Evolutionary conservation across 2,797 vertebrate genomes (phyloP).

Genomic region (Ctenosaura bakeri): DNA sequence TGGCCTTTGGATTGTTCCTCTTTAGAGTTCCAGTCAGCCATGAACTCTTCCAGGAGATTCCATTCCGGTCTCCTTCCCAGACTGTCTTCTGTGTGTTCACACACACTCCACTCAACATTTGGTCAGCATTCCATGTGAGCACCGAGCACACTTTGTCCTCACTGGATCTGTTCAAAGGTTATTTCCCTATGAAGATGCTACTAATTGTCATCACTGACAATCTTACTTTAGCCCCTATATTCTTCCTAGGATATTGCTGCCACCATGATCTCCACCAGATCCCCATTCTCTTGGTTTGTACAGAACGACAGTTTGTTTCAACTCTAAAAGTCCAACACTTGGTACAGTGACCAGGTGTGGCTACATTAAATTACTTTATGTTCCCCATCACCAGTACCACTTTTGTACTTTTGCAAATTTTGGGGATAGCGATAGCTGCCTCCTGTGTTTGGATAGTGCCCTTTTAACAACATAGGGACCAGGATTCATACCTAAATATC

Average conservation of each 20-base stretch:
- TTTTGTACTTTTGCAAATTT: neutral
- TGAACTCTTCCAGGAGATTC: neutral
- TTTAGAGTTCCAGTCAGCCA: neutral
- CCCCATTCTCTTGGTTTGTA: too few relatives aligned
- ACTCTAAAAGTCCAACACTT: too few relatives aligned
- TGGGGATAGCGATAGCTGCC: neutral
- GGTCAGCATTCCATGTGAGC: neutral
- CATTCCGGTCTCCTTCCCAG: neutral
- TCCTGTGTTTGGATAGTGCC: neutral
- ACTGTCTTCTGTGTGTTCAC: neutral
- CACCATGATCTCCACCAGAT: too few relatives aligned
- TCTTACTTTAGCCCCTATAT: too few relatives aligned
- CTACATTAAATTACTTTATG: too few relatives aligned
- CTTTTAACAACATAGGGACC: neutral
- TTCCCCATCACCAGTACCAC: too few relatives aligned
- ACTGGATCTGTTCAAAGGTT: neutral
- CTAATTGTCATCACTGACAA: neutral
- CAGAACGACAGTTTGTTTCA: too few relatives aligned
- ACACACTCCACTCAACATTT: neutral
- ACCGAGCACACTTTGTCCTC: neutral
- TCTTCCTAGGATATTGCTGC: too few relatives aligned
- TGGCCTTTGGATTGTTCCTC: neutral
- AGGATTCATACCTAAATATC: neutral
- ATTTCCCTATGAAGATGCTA: neutral
- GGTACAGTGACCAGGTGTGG: too few relatives aligned